Base-by-base conservation (phyloP, 2,113 vertebrate genomes). In the Chlamydotis undulata region DNA sequence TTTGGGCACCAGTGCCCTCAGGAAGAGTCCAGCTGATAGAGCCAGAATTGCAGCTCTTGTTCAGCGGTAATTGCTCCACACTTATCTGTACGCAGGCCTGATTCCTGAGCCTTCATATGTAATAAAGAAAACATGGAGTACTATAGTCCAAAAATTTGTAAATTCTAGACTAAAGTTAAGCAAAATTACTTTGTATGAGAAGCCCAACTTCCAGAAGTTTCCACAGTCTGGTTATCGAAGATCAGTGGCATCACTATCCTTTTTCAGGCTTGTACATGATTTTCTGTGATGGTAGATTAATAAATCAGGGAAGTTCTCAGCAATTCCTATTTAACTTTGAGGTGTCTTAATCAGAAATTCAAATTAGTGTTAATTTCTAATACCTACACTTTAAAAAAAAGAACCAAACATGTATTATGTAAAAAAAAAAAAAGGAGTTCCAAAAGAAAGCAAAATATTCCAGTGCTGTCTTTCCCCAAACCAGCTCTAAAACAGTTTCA, bases 151-250 rank as follows among this genome's bases (percentile, higher is more conserved):
- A 88, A 95, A 74, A 47, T 17, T 19, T 41, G 56, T 76, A 73
- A 68, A 83, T 37, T 47, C 2, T 4, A 81, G 23, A 83, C 37
- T 35, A 16, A 77, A 76, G 19, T 83, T 57, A 76, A 63, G 47
- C 0, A 0, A 84, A 12, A 64, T 55, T 81, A 57, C 52, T 81
- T 90, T 70, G 50, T 57, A 4, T 43, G 14, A 80, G 82, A 90
- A 69, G 28, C 15, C 70, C 64, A 74, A 50, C 53, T 76, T 90
- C 10, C 41, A 60, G 37, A 92, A 70, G 47, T 60, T 83, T 56
- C 49, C 33, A 61, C 1, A n/a, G 21, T 56, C 43, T 50, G n/a
- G 23, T 39, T 79, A 85, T 15, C 0, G 0, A 93, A 68, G 21
- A 39, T n/a, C 59, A 74, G 17, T 18, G 19, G 69, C 28, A 92